These are phyloP conservation scores for Planococcus citri DNA, from an alignment of 1,140 invertebrate species.

Conservation along the genomic window DNA sequence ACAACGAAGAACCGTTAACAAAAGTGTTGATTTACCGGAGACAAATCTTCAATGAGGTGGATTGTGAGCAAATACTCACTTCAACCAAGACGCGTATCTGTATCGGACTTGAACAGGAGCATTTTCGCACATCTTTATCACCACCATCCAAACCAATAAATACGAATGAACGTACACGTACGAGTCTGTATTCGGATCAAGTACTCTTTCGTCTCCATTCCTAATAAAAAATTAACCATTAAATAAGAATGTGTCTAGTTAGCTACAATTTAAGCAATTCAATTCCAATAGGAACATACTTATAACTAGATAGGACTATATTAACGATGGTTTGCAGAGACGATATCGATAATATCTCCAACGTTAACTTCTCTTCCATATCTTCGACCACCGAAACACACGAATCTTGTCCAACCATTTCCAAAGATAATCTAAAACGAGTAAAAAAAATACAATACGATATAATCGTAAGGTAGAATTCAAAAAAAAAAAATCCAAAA, in stretches of 20 bases:
- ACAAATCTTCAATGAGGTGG: too few relatives aligned
- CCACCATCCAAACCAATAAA: constrained; percentile 56
- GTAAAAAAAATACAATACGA: not conserved
- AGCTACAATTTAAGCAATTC: not conserved
- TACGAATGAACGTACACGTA: constrained; percentile 35
- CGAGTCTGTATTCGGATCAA: constrained; percentile 8
- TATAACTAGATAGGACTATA: constrained; percentile 6
- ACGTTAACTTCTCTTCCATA: constrained; percentile 15
- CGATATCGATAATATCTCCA: constrained; percentile 10
- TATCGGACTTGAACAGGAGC: constrained; percentile 52
- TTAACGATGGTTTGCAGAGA: constrained; percentile 13
- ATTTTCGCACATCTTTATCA: constrained; percentile 53
- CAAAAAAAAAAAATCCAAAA: too few relatives aligned
- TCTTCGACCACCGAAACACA: constrained; percentile 6
- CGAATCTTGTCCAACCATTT: constrained; percentile 14
- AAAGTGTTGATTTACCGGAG: not conserved
- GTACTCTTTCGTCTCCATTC: not conserved
- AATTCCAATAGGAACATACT: not conserved
- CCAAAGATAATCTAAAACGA: not conserved
- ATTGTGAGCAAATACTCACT: constrained; percentile 20
- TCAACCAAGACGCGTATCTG: constrained; percentile 48
- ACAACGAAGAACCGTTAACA: not conserved
- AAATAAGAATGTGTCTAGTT: not conserved
- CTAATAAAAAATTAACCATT: not conserved
- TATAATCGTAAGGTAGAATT: too few relatives aligned